A percentile compares a stretch with the other conserved stretches of the same genome.
Conservation (phyloP, 2,113 vertebrate species). For the Oceanites oceanicus region DNA sequence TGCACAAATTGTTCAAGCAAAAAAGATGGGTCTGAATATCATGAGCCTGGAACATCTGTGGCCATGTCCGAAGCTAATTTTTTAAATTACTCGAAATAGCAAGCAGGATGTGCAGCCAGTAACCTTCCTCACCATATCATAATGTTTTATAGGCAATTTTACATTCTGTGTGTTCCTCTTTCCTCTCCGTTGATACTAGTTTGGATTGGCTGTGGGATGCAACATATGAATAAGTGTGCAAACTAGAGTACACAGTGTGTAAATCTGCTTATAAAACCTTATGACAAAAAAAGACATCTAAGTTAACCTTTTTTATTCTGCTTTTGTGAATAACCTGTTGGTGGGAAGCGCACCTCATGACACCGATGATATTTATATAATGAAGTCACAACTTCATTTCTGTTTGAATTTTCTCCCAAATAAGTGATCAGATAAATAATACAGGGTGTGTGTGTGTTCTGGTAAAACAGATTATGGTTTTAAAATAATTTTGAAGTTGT, state of each 20-base stretch:
- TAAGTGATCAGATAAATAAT: not conserved
- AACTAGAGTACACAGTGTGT: not conserved
- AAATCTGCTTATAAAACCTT: slow-evolving; percentile 17
- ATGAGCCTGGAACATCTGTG: slow-evolving; percentile 26
- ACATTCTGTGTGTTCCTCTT: not conserved
- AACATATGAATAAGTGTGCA: not conserved
- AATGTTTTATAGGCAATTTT: slow-evolving; percentile 56
- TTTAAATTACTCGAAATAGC: slow-evolving; percentile 35
- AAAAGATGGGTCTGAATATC: not conserved
- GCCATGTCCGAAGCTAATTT: slow-evolving; percentile 32
- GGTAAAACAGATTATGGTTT: not conserved
- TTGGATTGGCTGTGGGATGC: not conserved
- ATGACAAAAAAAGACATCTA: not conserved
- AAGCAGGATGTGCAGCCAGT: not conserved
- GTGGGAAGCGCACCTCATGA: not conserved
- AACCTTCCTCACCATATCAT: slow-evolving; percentile 2
- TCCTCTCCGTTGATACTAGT: not conserved
- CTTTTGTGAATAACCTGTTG: not conserved
- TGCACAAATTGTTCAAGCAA: not conserved
- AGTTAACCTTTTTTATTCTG: not conserved
- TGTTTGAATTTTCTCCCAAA: not conserved
- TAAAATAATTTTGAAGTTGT: not conserved
- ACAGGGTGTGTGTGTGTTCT: not conserved
- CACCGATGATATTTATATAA: not conserved
- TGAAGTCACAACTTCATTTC: not conserved